phyloP scores from a whole-genome alignment of 2,113 vertebrate species.

The Galbula dea region DNA sequence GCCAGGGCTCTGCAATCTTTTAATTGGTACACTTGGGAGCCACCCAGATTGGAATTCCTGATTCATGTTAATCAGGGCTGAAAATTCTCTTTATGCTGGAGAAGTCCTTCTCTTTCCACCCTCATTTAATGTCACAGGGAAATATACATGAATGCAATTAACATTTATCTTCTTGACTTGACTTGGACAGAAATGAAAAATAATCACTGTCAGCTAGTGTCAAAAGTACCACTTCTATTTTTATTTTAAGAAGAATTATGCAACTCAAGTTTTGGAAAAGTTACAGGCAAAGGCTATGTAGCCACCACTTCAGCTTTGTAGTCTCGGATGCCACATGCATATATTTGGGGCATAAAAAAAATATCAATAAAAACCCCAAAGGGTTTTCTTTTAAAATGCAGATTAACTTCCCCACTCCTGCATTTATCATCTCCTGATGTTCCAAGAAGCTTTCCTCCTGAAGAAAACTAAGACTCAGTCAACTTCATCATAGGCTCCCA shows the following conservation, averaged over 20 bases:
- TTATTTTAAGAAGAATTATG: constrained; percentile 25
- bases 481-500: background rate
- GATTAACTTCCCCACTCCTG: background rate
- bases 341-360: background rate
- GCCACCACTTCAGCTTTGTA: background rate
- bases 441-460: background rate
- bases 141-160: constrained; percentile 49
- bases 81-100: constrained; percentile 48
- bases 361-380: background rate
- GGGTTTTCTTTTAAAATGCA: background rate
- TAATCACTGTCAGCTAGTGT: background rate
- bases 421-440: background rate
- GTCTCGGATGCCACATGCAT: background rate
- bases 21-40: constrained; percentile 68
- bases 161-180: constrained; percentile 11
- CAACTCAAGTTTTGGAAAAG: constrained; percentile 3
- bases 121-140: constrained; percentile 14
- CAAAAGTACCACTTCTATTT: constrained; percentile 25
- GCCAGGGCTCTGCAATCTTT: constrained; percentile 1
- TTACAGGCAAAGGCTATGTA: background rate
- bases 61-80: constrained; percentile 57
- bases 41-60: constrained; percentile 53
- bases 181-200: constrained; percentile 3
- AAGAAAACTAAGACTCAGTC: background rate
- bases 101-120: background rate